Evolutionary conservation across 2,113 vertebrate species (phyloP), one percentile per base, ranked within the genome.

Genomic region (Benitochromis conjunctus): DNA sequence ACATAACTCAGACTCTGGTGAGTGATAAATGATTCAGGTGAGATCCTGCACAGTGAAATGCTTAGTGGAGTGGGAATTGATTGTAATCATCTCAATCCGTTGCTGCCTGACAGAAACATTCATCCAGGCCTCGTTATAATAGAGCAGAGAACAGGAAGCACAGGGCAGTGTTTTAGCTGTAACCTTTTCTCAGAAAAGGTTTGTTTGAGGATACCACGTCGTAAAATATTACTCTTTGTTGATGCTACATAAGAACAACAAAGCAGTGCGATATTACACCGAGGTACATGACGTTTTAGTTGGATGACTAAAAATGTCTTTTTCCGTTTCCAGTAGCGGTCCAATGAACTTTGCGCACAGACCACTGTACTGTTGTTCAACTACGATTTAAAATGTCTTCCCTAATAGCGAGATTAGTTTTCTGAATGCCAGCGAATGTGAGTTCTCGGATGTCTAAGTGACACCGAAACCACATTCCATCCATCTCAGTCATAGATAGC

Each of bases 11-110:
- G 8, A 54, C 64, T 79, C 57, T 6, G 13, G 34, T 62, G 82
- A 80, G 91, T 74, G 54, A 90, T 91, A 84, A 92, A 93, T 91
- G 82, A 84, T 21, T 7, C 74, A 36, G 60, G 84, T 80, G 78
- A 86, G 81, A 55, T 62, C 77, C 9, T 60, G 82, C 79, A 53
- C 69, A 14, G 10, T 9, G 16, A 80, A 89, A 91, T 66, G 79
- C 86, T 81, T 58, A 46, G 82, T 46, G 81, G 58, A 62, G 74
- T 83, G 83, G 83, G 89, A 92, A 91, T 85, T 82, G 88, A 86
- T 88, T 83, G 91, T 90, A 86, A 93, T 94, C 83, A 92, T 89
- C 46, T 80, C 79, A 89, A 90, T 86, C 88, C 86, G 79, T 89
- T 89, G 53, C 85, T 41, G 76, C 77, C 77, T 85, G 88, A 88